phyloP scores from a whole-genome alignment of 1,140 invertebrate species.

The Calosoma granatense region DNA sequence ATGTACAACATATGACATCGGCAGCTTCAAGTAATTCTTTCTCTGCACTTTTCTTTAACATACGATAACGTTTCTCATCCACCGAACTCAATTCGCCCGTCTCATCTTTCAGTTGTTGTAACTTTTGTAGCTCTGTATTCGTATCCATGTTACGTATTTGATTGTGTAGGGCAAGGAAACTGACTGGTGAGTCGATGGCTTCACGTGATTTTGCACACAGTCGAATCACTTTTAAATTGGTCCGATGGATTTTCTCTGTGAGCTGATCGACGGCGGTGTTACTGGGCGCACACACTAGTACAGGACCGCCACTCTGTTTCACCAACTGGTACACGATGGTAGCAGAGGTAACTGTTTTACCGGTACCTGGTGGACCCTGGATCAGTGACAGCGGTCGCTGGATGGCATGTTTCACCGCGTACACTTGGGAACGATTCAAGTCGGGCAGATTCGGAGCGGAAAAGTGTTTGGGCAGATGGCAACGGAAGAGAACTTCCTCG shows the following conservation, averaged over 20 bases:
- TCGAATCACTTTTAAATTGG: slow-evolving; percentile 83
- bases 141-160: slow-evolving; percentile 92
- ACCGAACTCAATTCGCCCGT: slow-evolving; percentile 88
- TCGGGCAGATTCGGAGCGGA: slow-evolving; percentile 96
- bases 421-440: slow-evolving; percentile 93
- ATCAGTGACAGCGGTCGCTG: slow-evolving; percentile 95
- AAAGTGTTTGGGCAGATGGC: slow-evolving; percentile 89
- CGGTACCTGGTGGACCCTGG: slow-evolving; percentile 90
- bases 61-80: slow-evolving; percentile 91
- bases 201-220: slow-evolving; percentile 97
- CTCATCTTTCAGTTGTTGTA: slow-evolving; percentile 95
- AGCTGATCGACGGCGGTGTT: slow-evolving; percentile 99
- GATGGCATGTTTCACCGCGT: slow-evolving; percentile 97
- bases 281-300: slow-evolving; percentile 96
- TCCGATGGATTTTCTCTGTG: slow-evolving; percentile 97
- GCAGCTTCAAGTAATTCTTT: slow-evolving; percentile 88
- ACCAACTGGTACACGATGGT: slow-evolving; percentile 98
- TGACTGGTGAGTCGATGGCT: slow-evolving; percentile 95
- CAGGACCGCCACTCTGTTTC: slow-evolving; percentile 86
- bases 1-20: slow-evolving; percentile 98
- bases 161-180: slow-evolving; percentile 94
- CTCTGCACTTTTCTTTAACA: slow-evolving; percentile 85
- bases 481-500: slow-evolving; percentile 87
- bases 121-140: slow-evolving; percentile 83
- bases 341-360: slow-evolving; percentile 98